Base-by-base conservation (phyloP, 2,888 invertebrate genomes). In the Hypomecis atomaria region DNA sequence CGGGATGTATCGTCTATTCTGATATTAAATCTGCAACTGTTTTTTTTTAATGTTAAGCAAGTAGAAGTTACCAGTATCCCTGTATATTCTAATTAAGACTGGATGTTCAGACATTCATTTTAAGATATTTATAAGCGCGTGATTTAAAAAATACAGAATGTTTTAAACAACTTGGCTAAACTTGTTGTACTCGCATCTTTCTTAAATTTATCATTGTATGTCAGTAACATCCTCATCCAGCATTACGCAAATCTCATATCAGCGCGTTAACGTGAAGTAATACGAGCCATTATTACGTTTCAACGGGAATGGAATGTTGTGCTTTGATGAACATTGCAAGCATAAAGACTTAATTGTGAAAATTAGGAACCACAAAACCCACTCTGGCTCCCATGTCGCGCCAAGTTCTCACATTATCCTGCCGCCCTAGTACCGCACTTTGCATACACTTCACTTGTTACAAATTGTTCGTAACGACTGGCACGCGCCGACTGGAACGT, bases 391-490 rank as follows among this genome's bases (percentile, higher is more conserved):
- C 37, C 55, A 50, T 59, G 55, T 56, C 53, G 44, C 54, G 38
- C 42, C 49, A 64, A 64, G 54, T 64, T 64, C 44, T 57, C 62
- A 37, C 76, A 82, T 79, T 81, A 79, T 74, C 73, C 82, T 78
- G 76, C 76, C 69, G 71, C 71, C 78, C 76, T 75, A 74, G 78
- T 81, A 75, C 74, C 66, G 66, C 70, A 72, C 64, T 88, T 86
- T 82, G 82, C 87, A 87, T 85, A 71, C 75, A 76, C 65, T 82
- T 84, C 82, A 82, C 81, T 78, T 76, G 78, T 81, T 79, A 84
- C 84, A 87, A 86, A 87, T 87, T 84, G 81, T 78, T 77, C 75
- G 78, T 85, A 86, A 88, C 85, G 86, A 79, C 83, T 76, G 73
- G 81, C 76, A 87, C 86, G 88, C 86, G 88, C 85, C 82, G 81